A percentile compares a stretch with the other conserved stretches of the same genome.
Evolutionary conservation across 2,797 vertebrate genomes (phyloP).

Genomic region (Pangasius mekongensis): DNA sequence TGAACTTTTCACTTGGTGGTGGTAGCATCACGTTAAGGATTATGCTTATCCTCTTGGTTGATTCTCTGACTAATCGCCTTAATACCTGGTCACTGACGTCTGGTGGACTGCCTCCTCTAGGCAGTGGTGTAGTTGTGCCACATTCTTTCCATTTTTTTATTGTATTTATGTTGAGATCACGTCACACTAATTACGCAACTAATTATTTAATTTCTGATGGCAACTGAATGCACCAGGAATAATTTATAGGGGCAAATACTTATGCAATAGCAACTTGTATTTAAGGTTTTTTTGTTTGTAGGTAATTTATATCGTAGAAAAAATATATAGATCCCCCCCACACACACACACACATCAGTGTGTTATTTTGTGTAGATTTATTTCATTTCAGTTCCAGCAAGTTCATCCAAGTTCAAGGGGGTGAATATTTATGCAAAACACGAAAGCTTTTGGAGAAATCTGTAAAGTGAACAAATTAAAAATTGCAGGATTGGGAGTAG

Average conservation of each 20-base stretch:
- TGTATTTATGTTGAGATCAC: background rate
- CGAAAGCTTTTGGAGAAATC: background rate
- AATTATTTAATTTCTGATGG: background rate
- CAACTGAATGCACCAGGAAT: background rate
- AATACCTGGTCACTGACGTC: background rate
- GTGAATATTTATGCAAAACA: background rate
- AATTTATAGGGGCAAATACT: background rate
- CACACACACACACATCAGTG: background rate
- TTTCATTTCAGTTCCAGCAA: background rate
- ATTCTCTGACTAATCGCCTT: background rate
- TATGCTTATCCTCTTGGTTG: background rate
- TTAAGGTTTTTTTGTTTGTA: background rate
- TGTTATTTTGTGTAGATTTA: background rate
- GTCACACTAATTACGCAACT: background rate
- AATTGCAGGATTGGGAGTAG: background rate
- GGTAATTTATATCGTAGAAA: background rate
- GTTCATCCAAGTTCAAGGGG: background rate
- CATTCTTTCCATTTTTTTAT: background rate
- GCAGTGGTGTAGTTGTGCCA: background rate
- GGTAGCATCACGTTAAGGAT: background rate
- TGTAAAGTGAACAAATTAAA: background rate
- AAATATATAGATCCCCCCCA: too few relatives aligned
- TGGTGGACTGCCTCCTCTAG: background rate
- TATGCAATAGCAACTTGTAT: background rate
- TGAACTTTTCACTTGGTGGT: background rate